Base-by-base conservation (phyloP, 2,888 invertebrate genomes). In the Nomada lathburiana region DNA sequence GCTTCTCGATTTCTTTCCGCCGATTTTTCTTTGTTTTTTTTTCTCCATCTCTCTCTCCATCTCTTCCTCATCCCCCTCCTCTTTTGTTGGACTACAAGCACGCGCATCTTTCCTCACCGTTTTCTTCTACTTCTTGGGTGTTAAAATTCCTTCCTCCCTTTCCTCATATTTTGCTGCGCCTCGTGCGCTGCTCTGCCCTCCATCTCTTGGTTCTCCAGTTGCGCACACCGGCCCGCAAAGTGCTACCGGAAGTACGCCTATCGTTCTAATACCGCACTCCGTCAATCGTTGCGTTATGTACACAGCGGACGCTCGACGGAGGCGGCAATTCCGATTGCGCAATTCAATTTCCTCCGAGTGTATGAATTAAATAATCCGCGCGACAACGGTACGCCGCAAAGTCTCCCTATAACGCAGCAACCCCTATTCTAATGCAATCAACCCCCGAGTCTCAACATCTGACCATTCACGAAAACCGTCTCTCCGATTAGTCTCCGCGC, bases 1-100 rank as follows among this genome's bases (percentile, higher is more conserved):
- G 83, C 71, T 85, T 78, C 71, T 72, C 72, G 73, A 80, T 80
- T 80, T 85, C 85, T 76, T 65, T 78, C 65, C n/a, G 11, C 44
- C 57, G 29, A 23, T 0, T 50, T 74, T 26, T 29, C 53, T 57
- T 29, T 13, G 26, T 26, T 23, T 60, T n/a, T 50, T 52, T 67
- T 23, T n/a, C 13, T 55, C 36, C n/a, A n/a, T 36, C 20, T 62
- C 47, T 63, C 67, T 29, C 20, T 42, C 57, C 47, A 29, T 53
- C 42, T 59, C 44, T 60, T 68, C 36, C n/a, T 50, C 63, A 2
- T 50, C 55, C 68, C 63, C 69, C 23, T 59, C 74, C 44, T 73
- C 63, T 42, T 52, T 18, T 42, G 20, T 13, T 16, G 26, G 44
- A 72, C 53, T 64, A 44, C 1, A 2, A 63, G 29, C 26, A 26